These are phyloP conservation scores for Nineta flava DNA, from an alignment of 2,888 invertebrate species.

Conservation along the genomic window DNA sequence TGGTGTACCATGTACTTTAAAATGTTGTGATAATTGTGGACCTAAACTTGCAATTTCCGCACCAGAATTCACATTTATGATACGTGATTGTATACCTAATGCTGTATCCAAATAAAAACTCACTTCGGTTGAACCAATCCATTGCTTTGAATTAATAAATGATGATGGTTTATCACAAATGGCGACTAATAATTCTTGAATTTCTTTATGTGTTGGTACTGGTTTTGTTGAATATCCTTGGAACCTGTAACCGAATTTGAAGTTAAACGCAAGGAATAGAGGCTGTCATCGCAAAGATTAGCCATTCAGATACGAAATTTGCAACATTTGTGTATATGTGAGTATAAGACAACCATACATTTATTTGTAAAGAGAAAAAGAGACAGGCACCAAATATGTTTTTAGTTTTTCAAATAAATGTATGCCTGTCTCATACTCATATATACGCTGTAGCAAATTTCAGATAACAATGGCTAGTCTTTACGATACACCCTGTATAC, in stretches of 20 bases:
- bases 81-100: slow-evolving; percentile 58
- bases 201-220: slow-evolving; percentile 69
- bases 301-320: no score
- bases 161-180: slow-evolving; percentile 81
- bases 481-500: no score
- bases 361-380: no score
- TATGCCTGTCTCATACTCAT: no score
- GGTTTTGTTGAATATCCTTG: slow-evolving; percentile 67
- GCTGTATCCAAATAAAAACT: slow-evolving; percentile 78
- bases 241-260: background rate
- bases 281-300: no score
- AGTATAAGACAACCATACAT: no score
- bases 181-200: slow-evolving; percentile 86
- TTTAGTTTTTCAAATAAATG: no score
- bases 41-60: slow-evolving; percentile 64
- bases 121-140: slow-evolving; percentile 98
- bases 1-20: slow-evolving; percentile 83
- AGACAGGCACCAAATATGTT: no score
- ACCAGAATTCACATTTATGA: slow-evolving; percentile 74
- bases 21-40: slow-evolving; percentile 76
- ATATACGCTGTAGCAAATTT: no score
- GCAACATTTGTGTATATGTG: no score
- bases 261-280: no score
- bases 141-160: slow-evolving; percentile 83
- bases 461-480: no score